Evolutionary conservation across 2,888 invertebrate genomes (phyloP), one percentile per base, ranked within the genome.

Genomic region (Tenthredo amoena): DNA sequence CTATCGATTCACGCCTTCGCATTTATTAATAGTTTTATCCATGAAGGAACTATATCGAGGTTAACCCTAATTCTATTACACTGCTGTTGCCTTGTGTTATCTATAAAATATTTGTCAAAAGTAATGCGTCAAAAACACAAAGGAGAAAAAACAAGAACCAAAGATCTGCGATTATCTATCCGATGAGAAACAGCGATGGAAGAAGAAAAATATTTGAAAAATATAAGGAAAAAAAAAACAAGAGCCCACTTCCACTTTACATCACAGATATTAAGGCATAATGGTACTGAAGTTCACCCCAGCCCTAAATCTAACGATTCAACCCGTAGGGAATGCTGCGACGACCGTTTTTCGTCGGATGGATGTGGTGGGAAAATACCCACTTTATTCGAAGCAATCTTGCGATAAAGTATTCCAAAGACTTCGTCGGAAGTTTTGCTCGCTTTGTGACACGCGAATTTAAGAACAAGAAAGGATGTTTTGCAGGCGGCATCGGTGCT

Each of bases 321-420:
- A 58, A 65, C 37, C 40, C 62, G 21, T 31, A 68, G 50, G 71
- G 71, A 83, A 68, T 68, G 65, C 68, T 71, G 68, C 31, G 43
- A 26, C 68, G 18, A 31, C 31, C 68, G 71, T 83, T 83, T 83
- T 83, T 34, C 65, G 40, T 71, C 68, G 50, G 26, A 26, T 26
- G 26, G 26, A 26, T 26, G 68, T 10, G 68, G n/a, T 83, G 83
- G 47, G 10, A 83, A 83, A 68, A 83, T 62, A 81, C 68, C 68
- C 47, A 68, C 68, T 68, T 83, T 83, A 68, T 83, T 47, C 68
- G 68, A 68, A 71, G 83, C 83, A 83, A 83, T 71, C 34, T 83
- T 71, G 47, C 83, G 83, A 83, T 83, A 83, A 83, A 83, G 47
- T 83, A 83, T 83, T 43, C 83, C 34, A 68, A 68, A 83, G 65